Conservation (phyloP, 2,888 invertebrate species). For the Zele albiditarsus region DNA sequence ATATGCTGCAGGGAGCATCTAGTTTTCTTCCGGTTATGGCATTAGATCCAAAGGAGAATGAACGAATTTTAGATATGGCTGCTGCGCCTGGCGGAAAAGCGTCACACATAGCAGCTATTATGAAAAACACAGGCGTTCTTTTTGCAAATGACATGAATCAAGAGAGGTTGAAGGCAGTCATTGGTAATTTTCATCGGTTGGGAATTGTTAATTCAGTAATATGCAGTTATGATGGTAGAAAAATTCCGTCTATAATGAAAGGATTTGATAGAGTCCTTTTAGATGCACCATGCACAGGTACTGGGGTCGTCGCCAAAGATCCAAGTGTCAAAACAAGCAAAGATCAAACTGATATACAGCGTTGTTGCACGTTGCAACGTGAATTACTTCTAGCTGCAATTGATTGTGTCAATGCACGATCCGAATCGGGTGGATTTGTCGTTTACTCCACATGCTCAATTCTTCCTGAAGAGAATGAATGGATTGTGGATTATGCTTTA, state of each 20-base stretch:
- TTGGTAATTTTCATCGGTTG: slow-evolving; percentile 96
- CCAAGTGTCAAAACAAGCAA: slow-evolving; percentile 95
- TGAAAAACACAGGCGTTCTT: slow-evolving; percentile 97
- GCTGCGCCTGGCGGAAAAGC: slow-evolving; percentile 99
- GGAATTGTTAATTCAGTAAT: slow-evolving; percentile 96
- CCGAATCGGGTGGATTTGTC: slow-evolving; percentile 92
- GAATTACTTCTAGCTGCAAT: slow-evolving; percentile 96
- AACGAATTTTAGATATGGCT: slow-evolving; percentile 96
- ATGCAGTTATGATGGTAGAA: slow-evolving; percentile 91
- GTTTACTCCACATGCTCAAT: slow-evolving; percentile 99
- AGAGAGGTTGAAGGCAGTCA: slow-evolving; percentile 91
- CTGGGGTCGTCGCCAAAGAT: slow-evolving; percentile 98
- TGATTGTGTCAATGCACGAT: slow-evolving; percentile 94
- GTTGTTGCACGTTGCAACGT: slow-evolving; percentile 93
- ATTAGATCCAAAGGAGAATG: slow-evolving; percentile 95
- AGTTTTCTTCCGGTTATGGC: slow-evolving; percentile 99
- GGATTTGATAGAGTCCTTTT: slow-evolving; percentile 96
- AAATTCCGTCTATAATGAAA: slow-evolving; percentile 87
- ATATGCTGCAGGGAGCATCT: slow-evolving; percentile 96
- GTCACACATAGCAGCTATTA: slow-evolving; percentile 96
- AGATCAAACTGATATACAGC: slow-evolving; percentile 90
- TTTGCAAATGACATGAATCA: slow-evolving; percentile 97
- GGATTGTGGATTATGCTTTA: slow-evolving; percentile 95
- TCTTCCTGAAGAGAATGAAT: slow-evolving; percentile 98
- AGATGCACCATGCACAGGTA: slow-evolving; percentile 99